Evolutionary conservation across 2,888 invertebrate genomes (phyloP), one percentile per base, ranked within the genome.

Genomic region (Schizaphis graminum): DNA sequence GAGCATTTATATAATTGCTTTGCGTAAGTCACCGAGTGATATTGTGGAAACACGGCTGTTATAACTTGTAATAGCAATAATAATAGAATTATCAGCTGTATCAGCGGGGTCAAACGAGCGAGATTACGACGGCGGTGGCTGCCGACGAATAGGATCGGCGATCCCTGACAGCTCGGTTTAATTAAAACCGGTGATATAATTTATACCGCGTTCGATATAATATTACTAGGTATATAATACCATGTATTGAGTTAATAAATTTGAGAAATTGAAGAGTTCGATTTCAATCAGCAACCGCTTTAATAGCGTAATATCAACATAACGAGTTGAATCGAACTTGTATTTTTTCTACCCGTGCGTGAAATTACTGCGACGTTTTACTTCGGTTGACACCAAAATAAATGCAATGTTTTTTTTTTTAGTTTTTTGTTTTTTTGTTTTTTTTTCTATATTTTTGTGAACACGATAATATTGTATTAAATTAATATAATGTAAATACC

Each of bases 1-100:
- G 77, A 35, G 77, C 77, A 21, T 77, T 77, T 77, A 77, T 77
- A 77, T 61, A 35, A 77, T 77, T 77, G 35, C 77, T 77, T 77
- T 77, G 35, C 21, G 67, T 67, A 67, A 67, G 67, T 67, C 67
- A 35, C n/a, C 77, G 35, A 41, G 35, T 21, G 77, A 77, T 77
- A 77, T 77, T 35, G 21, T 77, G 21, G 35, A 35, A 21, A 77
- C 77, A 8, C 77, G 35, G 77, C 77, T 35, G 77, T 77, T 41
- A 77, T 67, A n/a, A n/a, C n/a, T n/a, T n/a, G n/a, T n/a, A n/a
- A 67, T 67, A n/a, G 5, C 3, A 35, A 77, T 77, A 35, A 77
- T 77, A 24, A 21, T 77, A 35, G 21, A 35, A 35, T 57, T 57
- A 57, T 21, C 35, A 21, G 35, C 77, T 21, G 77, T 16, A 2